Percentiles rank a stretch among this genome's conserved stretches.
These are phyloP conservation scores for Eucriotettix oculatus DNA, from an alignment of 2,888 invertebrate genomes.

Conservation along the genomic window DNA sequence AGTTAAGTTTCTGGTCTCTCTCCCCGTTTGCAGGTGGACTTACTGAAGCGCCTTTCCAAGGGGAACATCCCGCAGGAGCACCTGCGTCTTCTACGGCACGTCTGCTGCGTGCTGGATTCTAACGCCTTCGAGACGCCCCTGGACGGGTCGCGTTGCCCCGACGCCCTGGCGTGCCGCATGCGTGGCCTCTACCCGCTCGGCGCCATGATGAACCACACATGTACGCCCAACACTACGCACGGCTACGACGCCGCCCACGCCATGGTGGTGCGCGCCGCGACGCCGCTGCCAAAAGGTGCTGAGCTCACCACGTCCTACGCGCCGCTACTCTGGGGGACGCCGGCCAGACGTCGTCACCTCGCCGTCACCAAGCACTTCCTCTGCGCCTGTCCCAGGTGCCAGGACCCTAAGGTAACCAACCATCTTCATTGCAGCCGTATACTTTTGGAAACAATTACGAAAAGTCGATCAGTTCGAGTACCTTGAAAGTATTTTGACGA, in stretches of 20 bases:
- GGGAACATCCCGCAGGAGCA: not conserved
- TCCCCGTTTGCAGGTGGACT: not conserved
- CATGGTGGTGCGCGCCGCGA: slow-evolving; percentile 42
- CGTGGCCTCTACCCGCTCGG: not conserved
- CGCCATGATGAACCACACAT: not conserved
- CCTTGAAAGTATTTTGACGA: no score
- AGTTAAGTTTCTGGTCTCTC: no score
- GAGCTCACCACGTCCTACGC: slow-evolving; percentile 52
- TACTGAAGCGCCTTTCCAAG: not conserved
- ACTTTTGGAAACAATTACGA: no score
- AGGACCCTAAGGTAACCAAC: slow-evolving; percentile 35
- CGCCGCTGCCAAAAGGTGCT: slow-evolving; percentile 36
- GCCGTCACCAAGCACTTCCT: slow-evolving; percentile 48
- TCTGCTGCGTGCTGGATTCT: not conserved
- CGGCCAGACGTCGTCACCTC: slow-evolving; percentile 41
- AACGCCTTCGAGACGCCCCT: not conserved
- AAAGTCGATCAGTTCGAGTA: no score
- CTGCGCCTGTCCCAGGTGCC: slow-evolving; percentile 47
- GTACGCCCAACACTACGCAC: not conserved
- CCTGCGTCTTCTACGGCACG: not conserved
- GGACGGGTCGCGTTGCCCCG: not conserved
- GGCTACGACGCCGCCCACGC: slow-evolving; percentile 32
- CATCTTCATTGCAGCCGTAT: no score
- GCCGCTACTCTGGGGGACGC: slow-evolving; percentile 48
- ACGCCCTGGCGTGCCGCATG: not conserved